Percentiles rank a stretch among this genome's conserved stretches.
phyloP scores from a whole-genome alignment of 2,797 vertebrate species.

The Sparus aurata region DNA sequence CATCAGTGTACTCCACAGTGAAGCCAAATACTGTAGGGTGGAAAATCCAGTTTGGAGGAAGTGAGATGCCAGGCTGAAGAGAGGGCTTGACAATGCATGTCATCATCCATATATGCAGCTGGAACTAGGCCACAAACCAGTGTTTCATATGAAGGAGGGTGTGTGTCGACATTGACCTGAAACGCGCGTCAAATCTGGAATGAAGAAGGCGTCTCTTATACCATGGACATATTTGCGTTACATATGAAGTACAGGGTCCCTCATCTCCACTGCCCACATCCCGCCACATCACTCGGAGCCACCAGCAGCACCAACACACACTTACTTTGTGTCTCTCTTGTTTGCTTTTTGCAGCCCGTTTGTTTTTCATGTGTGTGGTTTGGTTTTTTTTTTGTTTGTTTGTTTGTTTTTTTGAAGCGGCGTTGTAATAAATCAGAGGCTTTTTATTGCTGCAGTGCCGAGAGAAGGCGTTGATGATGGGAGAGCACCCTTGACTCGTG shows the following conservation, averaged over 20 bases:
- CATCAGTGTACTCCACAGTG: slow-evolving; percentile 38
- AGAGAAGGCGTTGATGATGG: slow-evolving; percentile 72
- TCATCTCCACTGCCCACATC: background rate
- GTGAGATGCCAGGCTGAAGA: slow-evolving; percentile 45
- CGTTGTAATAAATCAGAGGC: slow-evolving; percentile 48
- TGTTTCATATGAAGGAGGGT: background rate
- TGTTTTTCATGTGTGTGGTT: slow-evolving; percentile 30
- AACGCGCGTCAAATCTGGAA: background rate
- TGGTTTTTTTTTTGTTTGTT: too few relatives aligned
- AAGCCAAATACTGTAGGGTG: slow-evolving; percentile 38
- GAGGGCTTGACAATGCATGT: slow-evolving; percentile 38
- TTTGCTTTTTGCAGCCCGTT: slow-evolving; percentile 49
- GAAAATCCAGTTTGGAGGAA: slow-evolving; percentile 64
- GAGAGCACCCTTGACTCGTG: slow-evolving; percentile 79
- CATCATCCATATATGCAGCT: slow-evolving; percentile 22
- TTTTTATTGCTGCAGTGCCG: slow-evolving; percentile 58
- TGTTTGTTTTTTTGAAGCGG: slow-evolving; percentile 21
- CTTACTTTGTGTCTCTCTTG: slow-evolving; percentile 18
- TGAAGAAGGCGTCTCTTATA: background rate
- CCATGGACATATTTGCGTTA: slow-evolving; percentile 1
- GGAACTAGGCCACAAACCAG: slow-evolving; percentile 34
- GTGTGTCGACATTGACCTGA: background rate
- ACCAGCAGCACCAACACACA: background rate
- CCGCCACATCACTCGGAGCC: slow-evolving; percentile 17
- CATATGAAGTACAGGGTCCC: background rate